A percentile compares a stretch with the other conserved stretches of the same genome.
Evolutionary conservation across 37 sponge, comb jelly and placozoan species (phyloP).

Genomic region (Aplysina aerophoba): DNA sequence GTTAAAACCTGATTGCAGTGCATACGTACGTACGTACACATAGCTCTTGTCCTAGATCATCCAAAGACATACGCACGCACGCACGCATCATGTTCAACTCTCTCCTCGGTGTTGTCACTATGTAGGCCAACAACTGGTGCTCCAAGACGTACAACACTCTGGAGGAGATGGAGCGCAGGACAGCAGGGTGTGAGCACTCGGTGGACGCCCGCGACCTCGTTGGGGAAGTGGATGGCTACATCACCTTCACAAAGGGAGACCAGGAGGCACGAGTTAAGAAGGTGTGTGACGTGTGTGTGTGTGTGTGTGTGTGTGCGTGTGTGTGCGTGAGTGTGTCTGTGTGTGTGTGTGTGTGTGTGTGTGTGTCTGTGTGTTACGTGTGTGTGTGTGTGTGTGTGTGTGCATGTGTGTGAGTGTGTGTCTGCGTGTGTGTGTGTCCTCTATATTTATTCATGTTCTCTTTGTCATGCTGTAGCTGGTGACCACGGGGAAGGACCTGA

Average conservation of each 20-base stretch:
- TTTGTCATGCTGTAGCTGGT: not conserved
- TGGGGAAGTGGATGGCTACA: conserved; percentile 46
- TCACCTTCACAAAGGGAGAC: conserved; percentile 43
- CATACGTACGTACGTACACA: not conserved
- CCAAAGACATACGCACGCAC: no score
- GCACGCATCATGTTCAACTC: no score
- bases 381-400: not conserved
- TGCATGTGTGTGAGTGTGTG: not conserved
- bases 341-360: no score
- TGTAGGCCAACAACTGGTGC: conserved; percentile 73
- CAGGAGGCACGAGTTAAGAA: conserved; percentile 42
- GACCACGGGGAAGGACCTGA: conserved; percentile 18
- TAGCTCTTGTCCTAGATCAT: no score
- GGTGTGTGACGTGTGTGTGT: conserved; percentile 32
- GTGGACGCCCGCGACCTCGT: conserved; percentile 33
- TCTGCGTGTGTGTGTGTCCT: not conserved
- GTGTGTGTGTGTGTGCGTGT: no score
- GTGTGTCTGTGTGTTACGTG: no score
- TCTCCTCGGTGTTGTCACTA: no score
- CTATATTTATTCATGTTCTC: not conserved
- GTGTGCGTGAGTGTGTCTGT: not conserved
- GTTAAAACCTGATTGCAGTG: no score
- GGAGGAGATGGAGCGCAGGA: conserved; percentile 43
- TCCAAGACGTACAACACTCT: conserved; percentile 38
- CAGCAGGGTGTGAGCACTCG: conserved; percentile 30